Percentiles rank a stretch among this genome's conserved stretches.
phyloP scores from a whole-genome alignment of 2,888 invertebrate species.

The Bugulina stolonifera region DNA sequence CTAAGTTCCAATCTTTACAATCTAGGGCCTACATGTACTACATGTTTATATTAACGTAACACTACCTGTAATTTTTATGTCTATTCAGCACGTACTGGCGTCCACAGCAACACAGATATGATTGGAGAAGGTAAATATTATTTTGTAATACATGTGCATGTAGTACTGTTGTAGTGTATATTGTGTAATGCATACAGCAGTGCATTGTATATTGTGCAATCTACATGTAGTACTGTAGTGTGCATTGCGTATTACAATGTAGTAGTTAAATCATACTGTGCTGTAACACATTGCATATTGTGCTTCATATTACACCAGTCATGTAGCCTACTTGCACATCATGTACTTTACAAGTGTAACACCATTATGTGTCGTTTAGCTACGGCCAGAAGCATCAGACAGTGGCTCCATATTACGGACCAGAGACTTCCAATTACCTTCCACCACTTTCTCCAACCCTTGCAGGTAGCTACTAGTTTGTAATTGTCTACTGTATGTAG shows the following conservation, averaged over 20 bases:
- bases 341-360: too few species aligned
- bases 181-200: neutral
- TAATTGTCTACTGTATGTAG: neutral
- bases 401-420: neutral
- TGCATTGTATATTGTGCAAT: neutral
- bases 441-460: neutral
- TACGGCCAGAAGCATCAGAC: too few species aligned
- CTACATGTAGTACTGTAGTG: too few species aligned
- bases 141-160: neutral
- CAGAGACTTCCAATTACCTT: neutral
- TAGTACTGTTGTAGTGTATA: neutral
- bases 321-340: neutral
- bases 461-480: neutral
- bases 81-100: neutral
- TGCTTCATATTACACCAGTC: neutral
- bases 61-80: too few species aligned
- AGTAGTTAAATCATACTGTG: neutral
- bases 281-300: neutral
- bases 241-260: neutral
- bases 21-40: neutral
- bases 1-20: neutral
- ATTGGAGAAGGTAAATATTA: neutral
- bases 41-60: neutral
- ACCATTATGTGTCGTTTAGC: too few species aligned
- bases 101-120: neutral